Evolutionary conservation across 2,797 vertebrate genomes (phyloP), one percentile per base, ranked within the genome.

Genomic region (Chelmon rostratus): DNA sequence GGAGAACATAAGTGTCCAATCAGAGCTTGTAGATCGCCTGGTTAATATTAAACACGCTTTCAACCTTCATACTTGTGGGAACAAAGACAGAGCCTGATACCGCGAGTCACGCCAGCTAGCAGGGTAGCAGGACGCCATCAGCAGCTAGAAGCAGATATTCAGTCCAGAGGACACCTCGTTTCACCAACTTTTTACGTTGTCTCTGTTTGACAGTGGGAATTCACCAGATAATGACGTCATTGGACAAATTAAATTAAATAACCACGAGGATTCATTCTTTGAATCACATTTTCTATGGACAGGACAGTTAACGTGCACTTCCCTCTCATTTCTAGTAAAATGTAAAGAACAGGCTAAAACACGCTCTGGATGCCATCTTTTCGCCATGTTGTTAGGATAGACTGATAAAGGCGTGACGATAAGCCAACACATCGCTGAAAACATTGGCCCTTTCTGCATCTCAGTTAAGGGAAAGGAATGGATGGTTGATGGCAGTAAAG

Each of bases 321-420:
- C 75, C 21, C 76, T 80, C 47, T 73, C 68, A 71, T 70, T 64
- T 68, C 35, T 28, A 1, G 68, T 59, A 40, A 76, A 86, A 80
- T 66, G 40, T 81, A 64, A 78, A 73, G 28, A 76, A 69, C 93
- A 89, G 87, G 94, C 73, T 74, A 74, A 87, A 91, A 93, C 91
- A 92, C 0, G 94, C 78, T 74, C 37, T 42, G 85, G 89, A 89
- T 86, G 76, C 76, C 76, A 90, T 93, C 88, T 91, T 79, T 73
- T 25, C 33, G 18, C 67, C 46, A 10, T 75, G 62, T 52, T 86
- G 81, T 77, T 76, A 73, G 81, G 72, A 89, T 50, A 33, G 69
- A 76, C 67, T 4, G 69, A 88, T 76, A 65, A 70, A 91, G 80
- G 74, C 44, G 19, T 73, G 76, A 87, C 59, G 84, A 92, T 91